Evolutionary conservation across 2,888 invertebrate species (phyloP), one percentile per base, ranked within the genome.

Genomic region (Anarsia innoxiella): DNA sequence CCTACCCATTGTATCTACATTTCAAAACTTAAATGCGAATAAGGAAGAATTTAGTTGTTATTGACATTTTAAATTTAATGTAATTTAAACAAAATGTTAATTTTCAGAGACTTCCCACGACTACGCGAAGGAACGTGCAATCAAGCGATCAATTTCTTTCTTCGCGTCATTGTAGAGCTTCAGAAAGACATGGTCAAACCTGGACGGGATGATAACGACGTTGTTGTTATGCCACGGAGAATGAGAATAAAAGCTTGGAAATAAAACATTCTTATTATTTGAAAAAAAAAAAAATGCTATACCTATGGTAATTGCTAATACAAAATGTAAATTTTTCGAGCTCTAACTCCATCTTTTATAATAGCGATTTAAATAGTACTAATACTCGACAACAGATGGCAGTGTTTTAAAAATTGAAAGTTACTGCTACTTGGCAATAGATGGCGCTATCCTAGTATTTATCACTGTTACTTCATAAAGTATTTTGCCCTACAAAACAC

Each of bases 101-200:
- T 25, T 19, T 15, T 3, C 27, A 35, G 57, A 53, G 79, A 80
- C 42, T 87, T 87, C 53, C 68, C 79, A 9, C 83, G 67, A 31
- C 62, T 89, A 1, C 67, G 89, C 23, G 88, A 88, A n/a, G 88
- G 89, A 1, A 89, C 88, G 0, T 66, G 85, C 42, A 67, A 59
- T 16, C 87, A 88, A 52, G 70, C 84, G 0, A 61, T 86, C 19
- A 82, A 87, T 47, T 88, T 88, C 48, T 76, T 88, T 70, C 56
- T 83, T 25, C 65, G 85, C 9, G 68, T 87, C 59, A 76, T 85
- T 10, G 66, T 82, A 19, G 74, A 87, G 28, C 56, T 88, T 4
- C 87, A 87, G 42, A 73, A 71, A 36, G 86, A 88, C 40, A 71
- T 79, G 52, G 51, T 67, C 9, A 77, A 72, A 39, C 70, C 80